Base-by-base conservation (phyloP, 2,888 invertebrate species). In the Parapristionchus giblindavisi region DNA sequence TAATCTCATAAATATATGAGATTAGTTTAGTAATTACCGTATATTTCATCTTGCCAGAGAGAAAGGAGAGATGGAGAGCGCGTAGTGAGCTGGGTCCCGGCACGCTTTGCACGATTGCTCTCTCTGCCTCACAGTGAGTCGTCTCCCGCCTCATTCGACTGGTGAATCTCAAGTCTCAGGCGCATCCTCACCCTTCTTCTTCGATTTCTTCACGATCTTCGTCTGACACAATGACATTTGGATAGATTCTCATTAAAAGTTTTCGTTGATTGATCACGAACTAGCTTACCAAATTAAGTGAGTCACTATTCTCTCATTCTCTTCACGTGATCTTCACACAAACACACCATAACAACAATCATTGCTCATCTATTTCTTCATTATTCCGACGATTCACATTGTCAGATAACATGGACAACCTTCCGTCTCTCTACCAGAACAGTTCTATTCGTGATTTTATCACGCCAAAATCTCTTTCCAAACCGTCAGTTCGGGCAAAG, bases 391-490 rank as follows among this genome's bases (percentile, higher is more conserved):
- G n/a, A n/a, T n/a, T n/a, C n/a, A n/a, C n/a, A n/a, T n/a, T n/a
- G n/a, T 21, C 48, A 14, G 11, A 21, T 21, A 48, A 21, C 51
- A 68, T 68, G 68, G 68, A 68, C 34, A 68, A 52, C 29, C 56
- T 71, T 27, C 70, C 40, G 14, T 40, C 56, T 6, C n/a, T 8
- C 21, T 71, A 71, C 24, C 54, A 71, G 24, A 71, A 71, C 29
- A 3, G 54, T 11, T 71, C 70, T 29, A 73, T 73, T 36, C 60
- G 73, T 21, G 73, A 73, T 29, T 32, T 73, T 3, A 51, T 73
- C 48, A 38, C 43, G 21, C 73, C 73, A 60, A 38, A 40, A 17
- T 43, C 73, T 1, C 60, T 73, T 27, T 14, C 48, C 5, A 60
- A 51, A 1, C 73, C 73, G 1, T 34, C 34, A 24, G 63, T 63